phyloP scores from a whole-genome alignment of 2,888 invertebrate species.

The Microdon myrmicae region DNA sequence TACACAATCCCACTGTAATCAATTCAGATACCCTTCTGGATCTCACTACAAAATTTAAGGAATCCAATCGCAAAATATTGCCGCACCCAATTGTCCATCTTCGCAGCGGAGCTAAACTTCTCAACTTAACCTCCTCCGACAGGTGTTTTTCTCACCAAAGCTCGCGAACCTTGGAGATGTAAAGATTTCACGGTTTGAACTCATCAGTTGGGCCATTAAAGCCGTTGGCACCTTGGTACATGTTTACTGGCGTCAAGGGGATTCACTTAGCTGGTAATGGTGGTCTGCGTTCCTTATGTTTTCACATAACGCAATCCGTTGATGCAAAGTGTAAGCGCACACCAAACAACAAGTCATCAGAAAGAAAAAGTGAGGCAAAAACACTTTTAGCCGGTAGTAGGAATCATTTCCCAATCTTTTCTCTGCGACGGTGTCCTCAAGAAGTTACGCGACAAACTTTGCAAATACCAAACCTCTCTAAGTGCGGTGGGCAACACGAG shows the following conservation, averaged over 20 bases:
- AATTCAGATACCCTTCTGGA: conserved; percentile 37
- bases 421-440: conserved; percentile 41
- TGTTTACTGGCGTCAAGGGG: conserved; percentile 36
- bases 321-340: conserved; percentile 25
- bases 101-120: conserved; percentile 6
- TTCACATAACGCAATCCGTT: conserved; percentile 42
- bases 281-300: conserved; percentile 29
- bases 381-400: conserved; percentile 23
- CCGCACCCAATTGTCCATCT: conserved; percentile 37
- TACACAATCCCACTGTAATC: conserved; percentile 26
- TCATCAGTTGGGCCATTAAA: conserved; percentile 33
- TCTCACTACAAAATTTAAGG: conserved; percentile 7
- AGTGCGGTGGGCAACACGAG: conserved; percentile 40
- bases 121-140: conserved; percentile 19
- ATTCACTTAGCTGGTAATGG: conserved; percentile 11
- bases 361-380: conserved; percentile 37
- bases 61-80: conserved; percentile 29
- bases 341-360: conserved; percentile 11
- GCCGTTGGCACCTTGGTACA: conserved; percentile 19
- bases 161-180: conserved; percentile 15
- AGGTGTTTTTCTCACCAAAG: conserved; percentile 24
- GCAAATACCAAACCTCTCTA: conserved; percentile 35
- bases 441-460: conserved; percentile 34
- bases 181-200: conserved; percentile 46
- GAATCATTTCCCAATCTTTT: conserved; percentile 45